These are phyloP conservation scores for Lucifuga dentata DNA, from an alignment of 2,113 vertebrate genomes.

Conservation along the genomic window DNA sequence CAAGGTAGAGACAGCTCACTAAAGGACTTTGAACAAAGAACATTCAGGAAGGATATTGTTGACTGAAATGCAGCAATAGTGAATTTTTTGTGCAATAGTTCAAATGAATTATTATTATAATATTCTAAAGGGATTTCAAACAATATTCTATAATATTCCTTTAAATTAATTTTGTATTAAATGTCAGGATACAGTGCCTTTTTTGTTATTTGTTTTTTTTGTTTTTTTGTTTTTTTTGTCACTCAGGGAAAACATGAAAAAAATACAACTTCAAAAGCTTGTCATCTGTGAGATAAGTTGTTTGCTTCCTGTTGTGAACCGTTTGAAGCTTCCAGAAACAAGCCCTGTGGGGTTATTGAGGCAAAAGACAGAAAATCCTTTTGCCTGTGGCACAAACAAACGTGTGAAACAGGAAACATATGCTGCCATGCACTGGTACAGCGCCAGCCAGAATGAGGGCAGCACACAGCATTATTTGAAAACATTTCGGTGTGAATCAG, in stretches of 20 bases:
- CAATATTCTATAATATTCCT: too few species aligned
- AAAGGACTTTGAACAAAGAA: conserved; percentile 15
- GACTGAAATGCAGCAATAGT: too few species aligned
- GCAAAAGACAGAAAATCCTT: conserved; percentile 30
- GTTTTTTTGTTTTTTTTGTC: too few species aligned
- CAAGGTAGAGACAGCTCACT: conserved; percentile 53
- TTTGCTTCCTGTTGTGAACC: conserved; percentile 9
- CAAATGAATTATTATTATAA: not conserved
- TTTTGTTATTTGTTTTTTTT: too few species aligned
- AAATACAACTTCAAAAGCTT: not conserved
- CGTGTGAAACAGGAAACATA: conserved; percentile 59
- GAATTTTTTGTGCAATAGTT: not conserved
- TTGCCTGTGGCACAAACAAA: conserved; percentile 61
- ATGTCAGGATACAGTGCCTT: not conserved
- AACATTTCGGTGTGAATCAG: not conserved
- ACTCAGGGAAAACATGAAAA: not conserved
- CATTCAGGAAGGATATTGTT: not conserved
- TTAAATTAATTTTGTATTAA: not conserved
- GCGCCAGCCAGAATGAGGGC: conserved; percentile 32
- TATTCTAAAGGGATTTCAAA: not conserved
- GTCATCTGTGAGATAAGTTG: conserved; percentile 13
- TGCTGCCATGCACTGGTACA: conserved; percentile 18
- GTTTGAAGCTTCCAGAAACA: conserved; percentile 5
- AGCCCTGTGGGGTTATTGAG: conserved; percentile 18
- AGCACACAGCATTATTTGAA: conserved; percentile 13